Evolutionary conservation across 2,888 invertebrate genomes (phyloP), one percentile per base, ranked within the genome.

Genomic region (Unio delphinus): DNA sequence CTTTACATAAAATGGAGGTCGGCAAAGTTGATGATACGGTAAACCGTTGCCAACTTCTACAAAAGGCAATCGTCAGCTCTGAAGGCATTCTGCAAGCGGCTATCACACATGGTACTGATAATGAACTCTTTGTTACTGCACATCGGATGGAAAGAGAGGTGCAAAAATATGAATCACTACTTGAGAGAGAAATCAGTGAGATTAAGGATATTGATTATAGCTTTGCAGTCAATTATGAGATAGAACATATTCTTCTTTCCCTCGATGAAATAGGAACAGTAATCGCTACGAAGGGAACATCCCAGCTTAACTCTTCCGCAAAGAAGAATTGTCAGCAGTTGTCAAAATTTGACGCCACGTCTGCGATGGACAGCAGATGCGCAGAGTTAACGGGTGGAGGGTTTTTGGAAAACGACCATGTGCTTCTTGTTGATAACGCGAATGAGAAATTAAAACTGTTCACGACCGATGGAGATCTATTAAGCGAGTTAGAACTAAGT

Each of bases 301-400:
- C 75, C 17, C 68, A 61, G 20, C 75, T 75, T 18, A 75, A 74
- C 5, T 75, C 77, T 3, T 77, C 75, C 26, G 71, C 75, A 4
- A 77, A 77, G 65, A 77, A 77, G 56, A 69, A 75, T 30, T 74
- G 75, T 1, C 63, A 66, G 4, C 64, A 64, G 11, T 23, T 69
- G 23, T 65, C 68, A 17, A 65, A 65, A 23, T 77, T 77, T 60
- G 75, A 73, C 55, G 77, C 77, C 28, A 77, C 77, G 7, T 77
- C 77, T 0, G 30, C 74, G 1, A 75, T 77, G 70, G 77, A 77
- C 57, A 75, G 73, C 23, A 57, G 71, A 34, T 77, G 77, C 61
- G 77, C 77, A 4, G 77, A 77, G 56, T 67, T 77, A 20, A 77
- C 77, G 15, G 77, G 77, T 18, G 77, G 77, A 54, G 75, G 75